Conservation (phyloP, 1,140 invertebrate species). For the Temnothorax curvispinosus region DNA sequence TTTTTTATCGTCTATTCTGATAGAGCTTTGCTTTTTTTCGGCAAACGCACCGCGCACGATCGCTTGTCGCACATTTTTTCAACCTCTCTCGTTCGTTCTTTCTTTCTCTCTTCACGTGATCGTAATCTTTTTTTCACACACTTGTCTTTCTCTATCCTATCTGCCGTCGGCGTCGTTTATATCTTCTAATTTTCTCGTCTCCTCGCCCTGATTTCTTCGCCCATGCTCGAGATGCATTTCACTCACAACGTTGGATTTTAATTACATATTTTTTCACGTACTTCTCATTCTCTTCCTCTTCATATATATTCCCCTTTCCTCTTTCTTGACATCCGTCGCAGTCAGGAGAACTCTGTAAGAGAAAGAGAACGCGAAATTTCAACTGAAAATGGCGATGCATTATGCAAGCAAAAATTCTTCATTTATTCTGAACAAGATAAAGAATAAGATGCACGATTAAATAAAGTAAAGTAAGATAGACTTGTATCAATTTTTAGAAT, state of each 20-base stretch:
- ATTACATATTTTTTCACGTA: slow-evolving; percentile 68
- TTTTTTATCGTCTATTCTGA: slow-evolving; percentile 31
- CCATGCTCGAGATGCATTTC: slow-evolving; percentile 45
- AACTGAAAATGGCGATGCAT: slow-evolving; percentile 28
- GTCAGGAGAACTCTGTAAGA: background rate
- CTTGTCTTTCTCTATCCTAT: slow-evolving; percentile 31
- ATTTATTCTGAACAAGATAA: background rate
- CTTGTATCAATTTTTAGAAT: background rate
- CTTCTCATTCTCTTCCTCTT: background rate
- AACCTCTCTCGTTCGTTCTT: background rate
- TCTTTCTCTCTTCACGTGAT: background rate
- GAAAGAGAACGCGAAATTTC: slow-evolving; percentile 42
- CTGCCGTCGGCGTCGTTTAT: background rate
- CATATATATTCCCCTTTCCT: background rate
- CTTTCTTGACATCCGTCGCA: background rate
- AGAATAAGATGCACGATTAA: background rate
- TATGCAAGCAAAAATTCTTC: background rate
- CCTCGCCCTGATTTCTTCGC: slow-evolving; percentile 32
- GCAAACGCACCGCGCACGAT: slow-evolving; percentile 73
- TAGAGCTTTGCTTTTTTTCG: slow-evolving; percentile 55
- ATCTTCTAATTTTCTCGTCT: slow-evolving; percentile 51
- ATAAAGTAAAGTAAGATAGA: background rate
- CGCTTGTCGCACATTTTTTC: slow-evolving; percentile 75
- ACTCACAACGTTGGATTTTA: slow-evolving; percentile 65
- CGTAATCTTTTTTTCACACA: background rate